These are phyloP conservation scores for Gymnothorax reevesii DNA, from an alignment of 2,797 vertebrate genomes.

Conservation along the genomic window DNA sequence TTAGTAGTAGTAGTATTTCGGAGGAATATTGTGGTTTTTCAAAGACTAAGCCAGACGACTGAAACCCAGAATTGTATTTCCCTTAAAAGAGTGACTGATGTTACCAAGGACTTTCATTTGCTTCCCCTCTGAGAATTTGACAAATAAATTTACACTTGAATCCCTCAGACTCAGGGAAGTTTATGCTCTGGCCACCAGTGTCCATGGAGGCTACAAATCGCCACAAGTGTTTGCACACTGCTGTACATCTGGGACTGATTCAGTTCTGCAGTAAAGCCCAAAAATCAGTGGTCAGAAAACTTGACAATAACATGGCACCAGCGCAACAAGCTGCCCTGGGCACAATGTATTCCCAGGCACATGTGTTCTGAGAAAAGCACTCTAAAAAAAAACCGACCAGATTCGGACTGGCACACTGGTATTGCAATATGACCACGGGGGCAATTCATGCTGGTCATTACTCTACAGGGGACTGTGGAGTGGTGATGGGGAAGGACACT, in stretches of 20 bases:
- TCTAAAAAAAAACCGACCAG: not conserved
- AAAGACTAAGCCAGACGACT: not conserved
- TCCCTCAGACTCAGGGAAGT: not conserved
- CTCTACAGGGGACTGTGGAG: not conserved
- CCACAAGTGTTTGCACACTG: not conserved
- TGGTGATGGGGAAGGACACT: not conserved
- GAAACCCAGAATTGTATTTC: not conserved
- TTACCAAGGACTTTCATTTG: not conserved
- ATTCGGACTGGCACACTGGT: not conserved
- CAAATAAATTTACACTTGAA: not conserved
- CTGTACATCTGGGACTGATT: not conserved
- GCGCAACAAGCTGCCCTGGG: not conserved
- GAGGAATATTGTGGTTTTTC: not conserved
- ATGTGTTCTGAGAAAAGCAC: not conserved
- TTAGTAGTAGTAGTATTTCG: too few species aligned
- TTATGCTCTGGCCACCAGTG: not conserved
- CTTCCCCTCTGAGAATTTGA: not conserved
- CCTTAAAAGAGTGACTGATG: not conserved
- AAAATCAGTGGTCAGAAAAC: not conserved
- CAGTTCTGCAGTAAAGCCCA: not conserved
- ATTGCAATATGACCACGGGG: not conserved
- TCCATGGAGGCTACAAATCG: not conserved
- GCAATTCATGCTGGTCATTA: not conserved
- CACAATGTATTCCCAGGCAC: not conserved
- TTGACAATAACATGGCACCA: slow-evolving; percentile 1